Conservation (phyloP, 1,140 invertebrate genomes). For the Penaeus indicus region DNA sequence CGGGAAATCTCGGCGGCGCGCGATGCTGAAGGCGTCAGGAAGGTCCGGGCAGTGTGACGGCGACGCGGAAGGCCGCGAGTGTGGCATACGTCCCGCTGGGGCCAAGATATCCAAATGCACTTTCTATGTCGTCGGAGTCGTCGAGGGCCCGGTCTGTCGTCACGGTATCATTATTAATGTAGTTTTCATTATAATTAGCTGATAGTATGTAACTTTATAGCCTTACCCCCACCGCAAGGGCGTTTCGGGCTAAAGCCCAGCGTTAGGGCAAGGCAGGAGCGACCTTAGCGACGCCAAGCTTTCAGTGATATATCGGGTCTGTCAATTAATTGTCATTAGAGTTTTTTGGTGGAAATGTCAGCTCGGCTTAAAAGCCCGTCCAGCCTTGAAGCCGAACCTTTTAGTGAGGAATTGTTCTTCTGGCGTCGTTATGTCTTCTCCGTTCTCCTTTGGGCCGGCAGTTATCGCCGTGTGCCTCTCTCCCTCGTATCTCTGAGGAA, state of each 20-base stretch:
- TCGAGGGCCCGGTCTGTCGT: constrained; percentile 41
- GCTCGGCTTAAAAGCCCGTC: constrained; percentile 52
- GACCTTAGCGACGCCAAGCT: constrained; percentile 34
- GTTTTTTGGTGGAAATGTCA: constrained; percentile 61
- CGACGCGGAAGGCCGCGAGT: constrained; percentile 2
- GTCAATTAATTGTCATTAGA: constrained; percentile 62
- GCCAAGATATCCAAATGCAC: constrained; percentile 55
- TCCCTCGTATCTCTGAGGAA: not conserved
- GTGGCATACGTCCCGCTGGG: not conserved
- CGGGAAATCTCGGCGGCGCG: not conserved
- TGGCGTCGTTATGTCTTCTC: no score
- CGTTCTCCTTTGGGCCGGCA: constrained; percentile 2
- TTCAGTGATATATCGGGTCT: constrained; percentile 56
- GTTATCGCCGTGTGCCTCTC: not conserved
- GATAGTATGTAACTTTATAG: constrained; percentile 64
- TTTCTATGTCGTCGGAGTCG: constrained; percentile 48
- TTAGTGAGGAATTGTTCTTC: constrained; percentile 30
- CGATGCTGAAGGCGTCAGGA: not conserved
- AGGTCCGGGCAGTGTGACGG: not conserved
- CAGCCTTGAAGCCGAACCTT: constrained; percentile 51
- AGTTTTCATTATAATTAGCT: constrained; percentile 62
- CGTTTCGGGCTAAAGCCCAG: constrained; percentile 12
- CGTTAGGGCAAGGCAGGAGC: not conserved
- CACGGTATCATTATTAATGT: constrained; percentile 62
- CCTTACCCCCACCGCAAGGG: constrained; percentile 41